Base-by-base conservation (phyloP, 35 echinoderm and acorn worm genomes). In the Ophioderma brevispina region DNA sequence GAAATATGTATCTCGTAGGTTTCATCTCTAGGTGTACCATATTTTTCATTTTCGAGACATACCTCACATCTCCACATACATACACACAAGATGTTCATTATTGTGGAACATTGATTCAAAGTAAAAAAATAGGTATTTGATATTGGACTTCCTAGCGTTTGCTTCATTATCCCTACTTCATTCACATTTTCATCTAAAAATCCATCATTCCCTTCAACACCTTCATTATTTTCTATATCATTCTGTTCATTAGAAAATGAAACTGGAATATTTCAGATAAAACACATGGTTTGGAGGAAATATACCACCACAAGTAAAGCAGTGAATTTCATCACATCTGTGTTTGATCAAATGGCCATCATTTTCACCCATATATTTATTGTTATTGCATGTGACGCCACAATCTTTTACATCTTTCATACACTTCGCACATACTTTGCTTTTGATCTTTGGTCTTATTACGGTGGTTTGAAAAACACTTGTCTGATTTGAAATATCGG, bases 91-190 rank as follows among this genome's bases (percentile, higher is more conserved):
- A 79, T 97, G 92, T 31, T 81, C 75, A 1, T 84, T 31, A 33
- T 35, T 52, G 23, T 94, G 91, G 40, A 89, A 89, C 17, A 77
- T 77, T 78, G 81, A 82, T 59, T 96, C 83, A 75, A 96, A 90
- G 38, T 96, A 90, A 76, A 96, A 96, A 31, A 96, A 93, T 13
- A 96, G 37, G 56, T 82, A 96, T 32, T 89, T 89, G 3, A 28
- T 21, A 3, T 80, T 33, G 59, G 0, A 0, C 25, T 49, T 25
- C 35, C 37, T 31, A 25, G 10, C 59, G 23, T 77, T 21, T 14
- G 39, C 17, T 1, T 77, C 39, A 76, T 91, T 13, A 32, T 15
- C 49, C 55, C 59, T 18, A 36, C 42, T 11, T 56, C 77, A 3
- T 77, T 28, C 14, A 37, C 81, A 40, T 49, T 0, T 23, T 55